Evolutionary conservation across 1,140 invertebrate species (phyloP), one percentile per base, ranked within the genome.

Genomic region (Cydia splendana): DNA sequence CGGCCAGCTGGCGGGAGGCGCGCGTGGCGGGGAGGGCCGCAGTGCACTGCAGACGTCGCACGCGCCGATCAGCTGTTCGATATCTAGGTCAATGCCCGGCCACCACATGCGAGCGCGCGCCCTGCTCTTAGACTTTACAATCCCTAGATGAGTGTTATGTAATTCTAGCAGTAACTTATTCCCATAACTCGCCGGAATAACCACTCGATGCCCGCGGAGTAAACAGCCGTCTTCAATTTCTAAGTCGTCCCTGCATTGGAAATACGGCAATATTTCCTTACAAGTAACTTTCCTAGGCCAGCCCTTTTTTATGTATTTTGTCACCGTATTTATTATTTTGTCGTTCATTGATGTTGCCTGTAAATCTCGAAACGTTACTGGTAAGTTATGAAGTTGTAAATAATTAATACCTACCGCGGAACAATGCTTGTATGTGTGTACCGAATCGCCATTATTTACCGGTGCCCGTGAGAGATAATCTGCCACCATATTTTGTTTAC

Each of bases 211-310:
- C 57, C 77, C 24, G 4, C 76, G 69, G 24, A 71, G 38, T 24
- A 76, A 53, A 80, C 18, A 38, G 75, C 79, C 73, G 76, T 80
- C 45, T 75, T 79, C 24, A 79, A 79, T 71, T 75, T 82, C 75
- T 76, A 80, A 20, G 80, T 83, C 2, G 75, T 76, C 51, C 65
- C 69, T 20, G 76, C 75, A 20, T 81, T 79, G 4, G 80, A 78
- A 74, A 71, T 65, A 73, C 77, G 73, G 79, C 79, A 80, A 12
- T 77, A 80, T 80, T 81, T 80, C 38, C 80, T 69, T 5, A 84
- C 57, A 20, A 65, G 80, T 76, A 80, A 75, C 38, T 74, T 80
- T 77, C 77, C 76, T 74, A 76, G 82, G 74, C 83, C 76, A 65
- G 77, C 75, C 65, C 30, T 76, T 67, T 79, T 62, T 38, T 84